Percentiles rank a stretch among this genome's conserved stretches.
Conservation (phyloP, 2,797 vertebrate species). For the Anguilla anguilla region DNA sequence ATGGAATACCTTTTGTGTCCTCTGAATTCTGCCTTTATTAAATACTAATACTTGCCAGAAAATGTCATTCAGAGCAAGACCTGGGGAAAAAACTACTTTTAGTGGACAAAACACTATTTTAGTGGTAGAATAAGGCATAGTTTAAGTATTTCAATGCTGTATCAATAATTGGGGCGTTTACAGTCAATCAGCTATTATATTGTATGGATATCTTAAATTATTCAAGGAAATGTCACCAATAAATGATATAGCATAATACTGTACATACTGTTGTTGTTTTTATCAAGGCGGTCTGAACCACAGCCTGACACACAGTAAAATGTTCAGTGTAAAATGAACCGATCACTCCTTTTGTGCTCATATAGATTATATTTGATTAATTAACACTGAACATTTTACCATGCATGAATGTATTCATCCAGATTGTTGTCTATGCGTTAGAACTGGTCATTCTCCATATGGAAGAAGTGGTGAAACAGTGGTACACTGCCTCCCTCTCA, state of each 20-base stretch:
- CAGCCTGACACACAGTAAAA: not conserved
- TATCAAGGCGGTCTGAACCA: not conserved
- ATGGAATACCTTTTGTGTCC: conserved; percentile 44
- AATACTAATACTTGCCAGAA: not conserved
- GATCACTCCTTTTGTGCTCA: not conserved
- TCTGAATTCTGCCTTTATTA: not conserved
- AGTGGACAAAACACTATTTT: not conserved
- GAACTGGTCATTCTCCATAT: not conserved
- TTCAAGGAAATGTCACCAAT: conserved; percentile 56
- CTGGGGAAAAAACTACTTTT: not conserved
- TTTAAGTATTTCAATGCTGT: not conserved
- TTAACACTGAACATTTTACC: not conserved
- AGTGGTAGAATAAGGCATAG: not conserved
- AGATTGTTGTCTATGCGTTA: not conserved
- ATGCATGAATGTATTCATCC: not conserved
- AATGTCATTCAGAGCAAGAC: not conserved
- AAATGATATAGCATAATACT: conserved; percentile 48
- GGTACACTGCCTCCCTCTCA: not conserved
- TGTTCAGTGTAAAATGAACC: not conserved
- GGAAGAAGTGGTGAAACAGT: not conserved
- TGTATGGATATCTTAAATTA: conserved; percentile 34
- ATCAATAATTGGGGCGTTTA: not conserved
- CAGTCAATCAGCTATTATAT: not conserved
- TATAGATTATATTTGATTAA: not conserved
- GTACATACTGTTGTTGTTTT: conserved; percentile 23